phyloP scores from a whole-genome alignment of 2,888 invertebrate genomes.

The Nomada lathburiana region DNA sequence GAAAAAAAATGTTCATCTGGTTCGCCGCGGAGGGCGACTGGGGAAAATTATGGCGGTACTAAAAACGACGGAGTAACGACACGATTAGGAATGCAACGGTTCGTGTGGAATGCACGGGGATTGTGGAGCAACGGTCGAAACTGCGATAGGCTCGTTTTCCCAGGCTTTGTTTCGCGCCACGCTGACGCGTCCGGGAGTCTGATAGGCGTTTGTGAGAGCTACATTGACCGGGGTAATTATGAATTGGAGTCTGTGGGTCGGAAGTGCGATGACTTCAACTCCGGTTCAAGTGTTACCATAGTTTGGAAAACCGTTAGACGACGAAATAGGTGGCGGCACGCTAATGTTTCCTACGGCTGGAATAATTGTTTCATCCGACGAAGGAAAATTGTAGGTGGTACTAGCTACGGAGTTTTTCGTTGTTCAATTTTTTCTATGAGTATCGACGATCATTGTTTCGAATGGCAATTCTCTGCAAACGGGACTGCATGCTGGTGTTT shows the following conservation, averaged over 20 bases:
- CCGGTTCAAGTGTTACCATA: no score
- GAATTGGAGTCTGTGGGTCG: not conserved
- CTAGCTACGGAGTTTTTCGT: no score
- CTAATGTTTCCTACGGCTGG: no score
- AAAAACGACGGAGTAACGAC: constrained; percentile 20
- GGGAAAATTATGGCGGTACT: constrained; percentile 20
- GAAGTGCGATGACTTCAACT: not conserved
- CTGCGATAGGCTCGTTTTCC: constrained; percentile 24
- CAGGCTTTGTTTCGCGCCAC: constrained; percentile 52
- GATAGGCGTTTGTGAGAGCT: not conserved
- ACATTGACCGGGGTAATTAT: not conserved
- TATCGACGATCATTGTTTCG: no score
- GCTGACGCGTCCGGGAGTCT: constrained; percentile 21
- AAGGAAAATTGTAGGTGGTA: no score
- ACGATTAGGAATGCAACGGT: constrained; percentile 30
- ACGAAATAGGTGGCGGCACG: no score
- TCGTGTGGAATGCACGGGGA: constrained; percentile 36
- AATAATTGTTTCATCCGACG: no score
- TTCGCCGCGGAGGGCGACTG: not conserved
- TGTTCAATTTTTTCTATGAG: no score
- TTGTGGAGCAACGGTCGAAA: constrained; percentile 40
- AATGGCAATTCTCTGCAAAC: no score
- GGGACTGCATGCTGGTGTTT: no score
- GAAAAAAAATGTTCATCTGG: not conserved
- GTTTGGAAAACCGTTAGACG: not conserved